Evolutionary conservation across 2,888 invertebrate species (phyloP).

Genomic region (Eugnorisma glareosa): DNA sequence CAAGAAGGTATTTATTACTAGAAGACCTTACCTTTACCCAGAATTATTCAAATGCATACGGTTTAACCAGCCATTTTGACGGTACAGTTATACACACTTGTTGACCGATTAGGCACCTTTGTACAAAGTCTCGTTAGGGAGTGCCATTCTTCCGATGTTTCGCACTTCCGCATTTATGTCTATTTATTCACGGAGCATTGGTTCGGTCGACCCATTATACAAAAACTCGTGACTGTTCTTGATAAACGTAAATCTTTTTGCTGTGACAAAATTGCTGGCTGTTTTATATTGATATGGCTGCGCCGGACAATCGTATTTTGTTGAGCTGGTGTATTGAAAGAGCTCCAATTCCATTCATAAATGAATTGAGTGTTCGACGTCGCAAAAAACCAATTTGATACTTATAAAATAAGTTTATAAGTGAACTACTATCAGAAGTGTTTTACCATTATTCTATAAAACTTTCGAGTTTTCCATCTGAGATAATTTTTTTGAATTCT

Average conservation of each 20-base stretch:
- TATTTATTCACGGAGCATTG: slow-evolving; percentile 55
- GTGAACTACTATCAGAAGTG: not conserved
- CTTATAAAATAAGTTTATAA: not conserved
- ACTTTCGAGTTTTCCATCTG: not conserved
- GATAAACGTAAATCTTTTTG: slow-evolving; percentile 57
- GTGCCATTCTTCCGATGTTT: not conserved
- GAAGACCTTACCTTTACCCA: too few relatives aligned
- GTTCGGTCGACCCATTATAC: slow-evolving; percentile 34
- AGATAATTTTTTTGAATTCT: too few relatives aligned
- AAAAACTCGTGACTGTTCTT: slow-evolving; percentile 40
- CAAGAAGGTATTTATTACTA: too few relatives aligned
- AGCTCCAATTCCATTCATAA: not conserved
- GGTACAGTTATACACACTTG: not conserved
- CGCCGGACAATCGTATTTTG: slow-evolving; percentile 11
- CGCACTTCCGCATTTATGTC: slow-evolving; percentile 43
- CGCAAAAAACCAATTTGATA: not conserved
- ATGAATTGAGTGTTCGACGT: not conserved
- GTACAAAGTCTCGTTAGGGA: not conserved
- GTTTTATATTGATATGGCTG: slow-evolving; percentile 40
- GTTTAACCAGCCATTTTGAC: not conserved
- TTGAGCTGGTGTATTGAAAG: slow-evolving; percentile 13
- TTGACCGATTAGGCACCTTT: slow-evolving; percentile 18
- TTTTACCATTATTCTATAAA: not conserved
- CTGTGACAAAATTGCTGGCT: slow-evolving; percentile 44
- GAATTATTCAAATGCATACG: too few relatives aligned